phyloP scores from a whole-genome alignment of 2,113 vertebrate species.

The Callipepla squamata region DNA sequence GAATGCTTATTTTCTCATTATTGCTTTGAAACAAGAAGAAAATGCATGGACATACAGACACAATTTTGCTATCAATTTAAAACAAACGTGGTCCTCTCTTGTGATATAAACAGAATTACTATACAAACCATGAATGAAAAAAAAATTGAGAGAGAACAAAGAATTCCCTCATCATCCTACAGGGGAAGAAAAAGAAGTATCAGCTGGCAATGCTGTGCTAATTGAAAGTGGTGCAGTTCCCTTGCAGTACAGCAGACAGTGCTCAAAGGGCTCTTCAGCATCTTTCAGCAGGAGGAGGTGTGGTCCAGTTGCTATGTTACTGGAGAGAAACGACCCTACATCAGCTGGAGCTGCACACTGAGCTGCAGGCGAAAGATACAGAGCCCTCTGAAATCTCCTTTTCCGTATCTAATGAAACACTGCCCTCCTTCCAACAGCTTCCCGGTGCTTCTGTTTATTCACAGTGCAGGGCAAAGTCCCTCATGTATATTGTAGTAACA shows the following conservation, averaged over 20 bases:
- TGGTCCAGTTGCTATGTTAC: slow-evolving; percentile 54
- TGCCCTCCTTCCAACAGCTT: background rate
- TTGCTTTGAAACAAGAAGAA: background rate
- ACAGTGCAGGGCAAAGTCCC: background rate
- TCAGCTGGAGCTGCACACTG: background rate
- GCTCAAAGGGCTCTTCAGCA: slow-evolving; percentile 54
- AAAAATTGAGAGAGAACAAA: background rate
- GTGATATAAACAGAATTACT: background rate
- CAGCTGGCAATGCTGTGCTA: background rate
- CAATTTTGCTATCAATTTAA: background rate
- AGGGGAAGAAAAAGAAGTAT: background rate
- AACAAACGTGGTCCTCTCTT: background rate
- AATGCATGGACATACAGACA: background rate
- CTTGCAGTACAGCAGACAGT: slow-evolving; percentile 57
- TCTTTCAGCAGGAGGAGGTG: slow-evolving; percentile 52
- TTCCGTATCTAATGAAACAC: background rate
- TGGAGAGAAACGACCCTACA: background rate
- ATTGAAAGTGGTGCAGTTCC: slow-evolving; percentile 47
- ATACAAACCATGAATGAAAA: background rate
- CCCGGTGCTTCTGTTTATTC: background rate
- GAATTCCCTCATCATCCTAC: background rate
- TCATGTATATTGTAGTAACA: background rate
- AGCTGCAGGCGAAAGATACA: background rate
- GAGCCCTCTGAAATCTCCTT: background rate
- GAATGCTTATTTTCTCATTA: slow-evolving; percentile 15